Percentiles rank a stretch among this genome's conserved stretches.
These are phyloP conservation scores for Sebastes dallii DNA, from an alignment of 2,797 vertebrate genomes.

Conservation along the genomic window DNA sequence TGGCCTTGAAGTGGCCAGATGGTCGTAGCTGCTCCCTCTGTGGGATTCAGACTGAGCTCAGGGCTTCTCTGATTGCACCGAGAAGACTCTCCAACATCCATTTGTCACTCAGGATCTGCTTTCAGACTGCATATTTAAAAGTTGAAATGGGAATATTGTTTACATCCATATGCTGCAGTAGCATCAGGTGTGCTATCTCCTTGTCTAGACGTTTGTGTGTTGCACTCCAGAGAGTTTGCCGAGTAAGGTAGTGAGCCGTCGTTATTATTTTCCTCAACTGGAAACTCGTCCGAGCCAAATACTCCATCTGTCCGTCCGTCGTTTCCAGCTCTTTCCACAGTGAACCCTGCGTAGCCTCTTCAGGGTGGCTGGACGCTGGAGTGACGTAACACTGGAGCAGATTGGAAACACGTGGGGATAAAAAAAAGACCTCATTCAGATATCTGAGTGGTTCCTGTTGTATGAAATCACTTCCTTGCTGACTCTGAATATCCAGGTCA, in stretches of 20 bases:
- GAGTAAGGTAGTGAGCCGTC: conserved; percentile 12
- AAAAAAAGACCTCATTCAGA: conserved; percentile 52
- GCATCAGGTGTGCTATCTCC: conserved; percentile 5
- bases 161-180: background rate
- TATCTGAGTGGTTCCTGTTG: conserved; percentile 45
- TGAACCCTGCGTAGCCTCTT: conserved; percentile 32
- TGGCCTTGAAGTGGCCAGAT: conserved; percentile 72
- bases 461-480: conserved; percentile 52
- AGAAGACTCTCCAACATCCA: background rate
- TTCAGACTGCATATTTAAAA: conserved; percentile 3
- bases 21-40: conserved; percentile 55
- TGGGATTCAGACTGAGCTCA: conserved; percentile 39
- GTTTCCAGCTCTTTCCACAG: conserved; percentile 38
- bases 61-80: conserved; percentile 40
- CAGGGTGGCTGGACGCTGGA: conserved; percentile 12
- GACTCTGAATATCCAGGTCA: conserved; percentile 1
- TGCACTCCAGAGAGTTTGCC: background rate
- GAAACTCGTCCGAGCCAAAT: conserved; percentile 51
- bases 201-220: conserved; percentile 18
- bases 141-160: background rate
- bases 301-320: conserved; percentile 39
- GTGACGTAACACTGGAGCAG: conserved; percentile 39
- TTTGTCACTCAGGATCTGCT: conserved; percentile 22
- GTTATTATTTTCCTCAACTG: conserved; percentile 33
- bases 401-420: conserved; percentile 68